Evolutionary conservation across 2,888 invertebrate genomes (phyloP).

Genomic region (Nebria salina): DNA sequence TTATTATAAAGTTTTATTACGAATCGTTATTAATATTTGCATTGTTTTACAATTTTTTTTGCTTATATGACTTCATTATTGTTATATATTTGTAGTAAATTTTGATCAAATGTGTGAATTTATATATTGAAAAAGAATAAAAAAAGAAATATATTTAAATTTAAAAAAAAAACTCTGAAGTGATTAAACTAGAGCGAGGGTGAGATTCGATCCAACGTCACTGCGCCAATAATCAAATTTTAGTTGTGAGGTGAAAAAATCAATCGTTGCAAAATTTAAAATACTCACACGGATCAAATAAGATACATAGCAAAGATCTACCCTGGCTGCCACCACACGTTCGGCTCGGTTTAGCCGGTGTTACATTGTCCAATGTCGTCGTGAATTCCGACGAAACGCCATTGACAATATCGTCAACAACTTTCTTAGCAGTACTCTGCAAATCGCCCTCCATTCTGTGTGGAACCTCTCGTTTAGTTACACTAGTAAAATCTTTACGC

Average conservation of each 20-base stretch:
- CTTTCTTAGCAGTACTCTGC: constrained; percentile 55
- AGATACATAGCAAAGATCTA: constrained; percentile 64
- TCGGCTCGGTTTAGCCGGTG: constrained; percentile 25
- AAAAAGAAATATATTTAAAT: no score
- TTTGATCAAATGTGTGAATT: no score
- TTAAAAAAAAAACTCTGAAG: no score
- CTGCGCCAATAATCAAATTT: constrained; percentile 1
- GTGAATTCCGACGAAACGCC: constrained; percentile 56
- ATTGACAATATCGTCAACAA: constrained; percentile 59
- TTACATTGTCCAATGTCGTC: constrained; percentile 32
- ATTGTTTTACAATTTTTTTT: no score
- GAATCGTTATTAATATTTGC: not conserved
- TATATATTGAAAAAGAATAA: no score
- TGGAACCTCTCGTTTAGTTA: not conserved
- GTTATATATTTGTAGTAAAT: no score
- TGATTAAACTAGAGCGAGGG: no score
- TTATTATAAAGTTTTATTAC: not conserved
- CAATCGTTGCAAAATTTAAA: constrained; percentile 16
- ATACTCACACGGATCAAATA: constrained; percentile 66
- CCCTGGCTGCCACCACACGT: constrained; percentile 46
- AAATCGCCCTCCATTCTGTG: constrained; percentile 51
- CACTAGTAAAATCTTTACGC: not conserved
- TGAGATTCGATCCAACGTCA: not conserved
- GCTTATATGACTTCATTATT: no score
- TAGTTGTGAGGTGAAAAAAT: not conserved